These are phyloP conservation scores for Hyposmocoma kahamanoa DNA, from an alignment of 1,140 invertebrate species.

Conservation along the genomic window DNA sequence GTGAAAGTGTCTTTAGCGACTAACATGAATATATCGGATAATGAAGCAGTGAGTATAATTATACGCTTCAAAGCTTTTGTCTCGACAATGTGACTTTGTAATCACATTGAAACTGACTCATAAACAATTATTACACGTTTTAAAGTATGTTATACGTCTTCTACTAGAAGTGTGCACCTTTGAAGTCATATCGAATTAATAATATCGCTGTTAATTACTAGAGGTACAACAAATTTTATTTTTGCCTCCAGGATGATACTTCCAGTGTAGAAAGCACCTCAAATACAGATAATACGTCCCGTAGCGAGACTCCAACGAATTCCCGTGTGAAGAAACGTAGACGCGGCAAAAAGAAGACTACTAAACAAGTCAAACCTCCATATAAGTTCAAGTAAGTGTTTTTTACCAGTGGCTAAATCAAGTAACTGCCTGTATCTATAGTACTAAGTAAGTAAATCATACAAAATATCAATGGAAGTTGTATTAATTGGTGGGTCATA, in stretches of 20 bases:
- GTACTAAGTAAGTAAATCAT: not conserved
- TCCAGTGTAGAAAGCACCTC: conserved; percentile 90
- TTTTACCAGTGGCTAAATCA: not conserved
- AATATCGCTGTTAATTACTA: not conserved
- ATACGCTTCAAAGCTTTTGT: conserved; percentile 6
- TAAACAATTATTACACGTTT: too few species aligned
- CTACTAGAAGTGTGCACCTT: too few species aligned
- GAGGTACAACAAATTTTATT: conserved; percentile 5
- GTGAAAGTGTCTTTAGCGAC: not conserved
- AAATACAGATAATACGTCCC: conserved; percentile 87
- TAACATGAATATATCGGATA: conserved; percentile 62
- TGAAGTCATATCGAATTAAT: too few species aligned
- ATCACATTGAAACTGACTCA: conserved; percentile 5
- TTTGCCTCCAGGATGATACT: conserved; percentile 78
- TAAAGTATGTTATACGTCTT: too few species aligned
- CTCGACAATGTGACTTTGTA: conserved; percentile 25
- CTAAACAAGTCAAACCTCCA: conserved; percentile 80
- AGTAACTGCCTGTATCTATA: not conserved
- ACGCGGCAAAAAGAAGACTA: conserved; percentile 78
- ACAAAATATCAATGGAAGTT: not conserved
- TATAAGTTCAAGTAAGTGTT: conserved; percentile 84
- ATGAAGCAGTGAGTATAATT: conserved; percentile 59
- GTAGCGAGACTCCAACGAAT: conserved; percentile 90
- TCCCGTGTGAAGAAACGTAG: conserved; percentile 79
- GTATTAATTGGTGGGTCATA: too few species aligned